phyloP scores from a whole-genome alignment of 2,888 invertebrate species.

The Melanchra persicariae region DNA sequence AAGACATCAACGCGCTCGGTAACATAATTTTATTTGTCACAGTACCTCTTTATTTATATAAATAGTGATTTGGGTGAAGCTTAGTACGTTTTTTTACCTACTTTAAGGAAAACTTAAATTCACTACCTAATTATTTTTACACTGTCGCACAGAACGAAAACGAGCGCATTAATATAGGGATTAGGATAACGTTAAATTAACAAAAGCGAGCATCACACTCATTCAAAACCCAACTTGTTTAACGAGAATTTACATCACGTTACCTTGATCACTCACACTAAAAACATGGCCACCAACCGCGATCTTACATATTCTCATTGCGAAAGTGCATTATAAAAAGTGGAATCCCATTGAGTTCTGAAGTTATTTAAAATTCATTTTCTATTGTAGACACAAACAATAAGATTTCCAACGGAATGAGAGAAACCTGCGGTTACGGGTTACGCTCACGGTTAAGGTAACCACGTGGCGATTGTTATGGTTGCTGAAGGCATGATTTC shows the following conservation, averaged over 20 bases:
- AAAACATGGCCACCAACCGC: slow-evolving; percentile 1
- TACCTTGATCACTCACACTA: slow-evolving; percentile 9
- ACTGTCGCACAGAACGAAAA: neutral
- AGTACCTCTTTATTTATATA: too few species aligned
- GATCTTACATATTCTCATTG: slow-evolving; percentile 30
- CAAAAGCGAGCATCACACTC: too few species aligned
- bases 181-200: too few species aligned
- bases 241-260: neutral
- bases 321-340: slow-evolving; percentile 62
- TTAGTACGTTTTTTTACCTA: too few species aligned
- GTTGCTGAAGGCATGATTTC: slow-evolving; percentile 6
- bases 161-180: neutral
- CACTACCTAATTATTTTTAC: too few species aligned
- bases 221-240: too few species aligned
- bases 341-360: slow-evolving; percentile 56
- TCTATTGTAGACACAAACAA: slow-evolving; percentile 64
- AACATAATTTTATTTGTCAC: too few species aligned
- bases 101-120: too few species aligned
- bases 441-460: slow-evolving; percentile 44
- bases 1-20: slow-evolving; percentile 18
- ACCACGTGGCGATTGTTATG: slow-evolving; percentile 19
- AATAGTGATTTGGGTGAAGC: too few species aligned
- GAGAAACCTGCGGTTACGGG: slow-evolving; percentile 59
- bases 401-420: slow-evolving; percentile 64
- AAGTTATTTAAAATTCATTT: slow-evolving; percentile 60